Evolutionary conservation across 2,797 vertebrate species (phyloP).

Genomic region (Spinibarbus caldwelli): DNA sequence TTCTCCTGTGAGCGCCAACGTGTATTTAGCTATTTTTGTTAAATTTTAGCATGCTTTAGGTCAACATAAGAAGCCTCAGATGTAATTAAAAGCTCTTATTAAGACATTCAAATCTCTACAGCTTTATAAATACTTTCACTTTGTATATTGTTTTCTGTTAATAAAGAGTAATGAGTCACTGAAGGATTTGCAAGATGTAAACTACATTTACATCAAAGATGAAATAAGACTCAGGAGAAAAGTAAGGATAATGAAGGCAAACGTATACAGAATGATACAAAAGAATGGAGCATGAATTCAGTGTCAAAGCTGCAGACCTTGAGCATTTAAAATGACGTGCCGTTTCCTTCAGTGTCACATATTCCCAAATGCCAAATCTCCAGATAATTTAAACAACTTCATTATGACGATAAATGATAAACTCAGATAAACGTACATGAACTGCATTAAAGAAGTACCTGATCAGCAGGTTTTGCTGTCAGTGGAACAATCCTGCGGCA

Average conservation of each 20-base stretch:
- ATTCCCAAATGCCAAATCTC: constrained; percentile 21
- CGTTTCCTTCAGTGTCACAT: neutral
- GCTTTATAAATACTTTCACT: constrained; percentile 33
- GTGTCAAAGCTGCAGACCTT: constrained; percentile 25
- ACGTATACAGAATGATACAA: constrained; percentile 5
- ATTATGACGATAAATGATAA: constrained; percentile 39
- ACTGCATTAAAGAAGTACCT: constrained; percentile 26
- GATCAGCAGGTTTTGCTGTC: constrained; percentile 31
- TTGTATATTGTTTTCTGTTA: constrained; percentile 26
- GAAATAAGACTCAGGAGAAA: neutral
- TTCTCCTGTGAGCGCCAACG: constrained; percentile 68
- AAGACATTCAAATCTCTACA: constrained; percentile 64
- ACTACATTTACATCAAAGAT: constrained; percentile 12
- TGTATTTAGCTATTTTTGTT: constrained; percentile 65
- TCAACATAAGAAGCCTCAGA: constrained; percentile 67
- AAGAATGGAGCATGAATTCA: constrained; percentile 9
- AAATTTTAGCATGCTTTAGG: constrained; percentile 72
- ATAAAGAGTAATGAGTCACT: constrained; percentile 33
- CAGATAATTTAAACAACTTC: constrained; percentile 24
- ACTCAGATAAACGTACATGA: constrained; percentile 2
- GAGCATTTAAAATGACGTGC: constrained; percentile 12
- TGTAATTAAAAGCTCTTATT: constrained; percentile 73
- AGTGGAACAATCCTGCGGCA: constrained; percentile 1
- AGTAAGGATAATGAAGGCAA: neutral
- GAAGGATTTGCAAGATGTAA: constrained; percentile 29